Conservation (phyloP, 2,797 vertebrate species). For the Crenuchus spilurus region DNA sequence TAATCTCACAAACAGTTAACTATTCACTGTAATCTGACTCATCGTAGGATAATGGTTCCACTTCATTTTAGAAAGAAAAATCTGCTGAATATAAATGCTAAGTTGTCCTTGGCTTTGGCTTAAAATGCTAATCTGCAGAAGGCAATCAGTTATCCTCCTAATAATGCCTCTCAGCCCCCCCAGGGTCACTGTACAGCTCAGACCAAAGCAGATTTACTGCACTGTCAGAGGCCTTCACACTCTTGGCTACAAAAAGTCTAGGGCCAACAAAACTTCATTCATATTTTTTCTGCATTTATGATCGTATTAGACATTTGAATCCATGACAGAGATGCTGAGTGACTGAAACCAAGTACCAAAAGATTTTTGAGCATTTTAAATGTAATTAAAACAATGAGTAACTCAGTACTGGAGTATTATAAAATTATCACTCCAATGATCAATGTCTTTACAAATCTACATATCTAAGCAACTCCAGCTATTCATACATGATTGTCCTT, state of each 20-base stretch:
- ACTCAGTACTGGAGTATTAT: not conserved
- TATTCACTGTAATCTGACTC: not conserved
- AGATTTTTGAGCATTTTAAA: too few relatives aligned
- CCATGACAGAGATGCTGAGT: too few relatives aligned
- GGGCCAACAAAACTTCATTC: not conserved
- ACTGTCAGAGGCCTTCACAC: constrained; percentile 8
- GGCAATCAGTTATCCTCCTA: constrained; percentile 56
- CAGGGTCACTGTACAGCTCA: constrained; percentile 6
- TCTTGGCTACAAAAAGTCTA: not conserved
- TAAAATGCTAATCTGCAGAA: constrained; percentile 53
- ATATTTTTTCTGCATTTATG: too few relatives aligned
- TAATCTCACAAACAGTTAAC: not conserved
- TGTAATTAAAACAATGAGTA: too few relatives aligned
- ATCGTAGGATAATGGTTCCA: too few relatives aligned
- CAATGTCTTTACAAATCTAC: not conserved
- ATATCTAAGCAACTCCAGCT: not conserved
- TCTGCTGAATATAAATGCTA: not conserved
- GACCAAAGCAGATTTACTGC: constrained; percentile 43
- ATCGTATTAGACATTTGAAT: too few relatives aligned
- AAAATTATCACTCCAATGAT: not conserved
- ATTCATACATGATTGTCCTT: not conserved
- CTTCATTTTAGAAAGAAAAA: constrained; percentile 3
- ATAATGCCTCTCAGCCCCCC: constrained; percentile 23
- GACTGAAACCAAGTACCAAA: too few relatives aligned
- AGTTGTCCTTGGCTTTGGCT: constrained; percentile 38